Percentiles rank a stretch among this genome's conserved stretches.
Conservation (phyloP, 2,797 vertebrate genomes). For the Menidia menidia region DNA sequence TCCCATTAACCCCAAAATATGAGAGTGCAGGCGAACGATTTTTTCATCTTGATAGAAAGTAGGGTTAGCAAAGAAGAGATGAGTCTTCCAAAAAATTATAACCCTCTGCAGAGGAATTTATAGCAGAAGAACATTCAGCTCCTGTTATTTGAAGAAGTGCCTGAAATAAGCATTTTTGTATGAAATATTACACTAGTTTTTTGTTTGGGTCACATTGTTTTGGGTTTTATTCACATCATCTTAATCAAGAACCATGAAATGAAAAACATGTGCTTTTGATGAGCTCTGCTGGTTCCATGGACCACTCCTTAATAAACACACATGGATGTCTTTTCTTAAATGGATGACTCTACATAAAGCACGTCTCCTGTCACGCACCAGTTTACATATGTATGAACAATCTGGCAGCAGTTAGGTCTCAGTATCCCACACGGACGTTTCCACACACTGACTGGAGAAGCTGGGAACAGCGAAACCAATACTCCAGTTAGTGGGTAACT, state of each 20-base stretch:
- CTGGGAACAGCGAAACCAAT: neutral
- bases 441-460: neutral
- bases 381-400: too few species aligned
- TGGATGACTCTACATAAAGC: neutral
- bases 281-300: neutral
- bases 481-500: neutral
- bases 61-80: neutral
- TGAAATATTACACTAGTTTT: neutral
- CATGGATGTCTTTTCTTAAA: neutral
- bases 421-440: neutral
- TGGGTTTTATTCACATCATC: neutral
- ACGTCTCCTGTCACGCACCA: neutral
- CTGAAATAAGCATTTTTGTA: neutral
- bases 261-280: neutral
- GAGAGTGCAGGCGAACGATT: neutral
- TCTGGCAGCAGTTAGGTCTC: neutral
- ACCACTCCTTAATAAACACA: neutral
- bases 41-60: slow-evolving; percentile 15
- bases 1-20: slow-evolving; percentile 13
- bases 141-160: slow-evolving; percentile 1
- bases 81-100: neutral
- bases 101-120: neutral
- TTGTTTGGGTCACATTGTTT: neutral
- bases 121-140: slow-evolving; percentile 3
- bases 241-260: neutral